A percentile compares a stretch with the other conserved stretches of the same genome.
These are phyloP conservation scores for Frankliniella intonsa DNA, from an alignment of 2,888 invertebrate species.

Conservation along the genomic window DNA sequence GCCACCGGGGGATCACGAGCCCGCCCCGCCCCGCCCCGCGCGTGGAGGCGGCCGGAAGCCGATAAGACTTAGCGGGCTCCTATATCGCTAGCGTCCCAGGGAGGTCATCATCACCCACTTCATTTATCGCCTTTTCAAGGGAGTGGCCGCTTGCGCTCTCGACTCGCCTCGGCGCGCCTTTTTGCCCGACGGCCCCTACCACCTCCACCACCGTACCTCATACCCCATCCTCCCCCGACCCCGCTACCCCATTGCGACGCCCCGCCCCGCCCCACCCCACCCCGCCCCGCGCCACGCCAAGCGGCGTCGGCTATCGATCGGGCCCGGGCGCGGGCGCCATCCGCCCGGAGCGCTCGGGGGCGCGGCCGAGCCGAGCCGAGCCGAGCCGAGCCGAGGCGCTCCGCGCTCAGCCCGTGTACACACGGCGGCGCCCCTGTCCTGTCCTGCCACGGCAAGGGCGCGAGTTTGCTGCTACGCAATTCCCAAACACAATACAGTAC, in stretches of 20 bases:
- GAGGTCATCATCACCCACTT: background rate
- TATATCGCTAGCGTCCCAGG: too few species aligned
- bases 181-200: background rate
- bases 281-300: slow-evolving; percentile 2
- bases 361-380: background rate
- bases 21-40: too few species aligned
- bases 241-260: slow-evolving; percentile 17
- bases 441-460: too few species aligned
- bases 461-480: background rate
- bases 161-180: background rate
- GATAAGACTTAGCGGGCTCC: too few species aligned
- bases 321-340: slow-evolving; percentile 38
- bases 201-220: background rate
- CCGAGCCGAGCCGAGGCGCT: slow-evolving; percentile 25
- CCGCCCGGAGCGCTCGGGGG: slow-evolving; percentile 34
- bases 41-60: too few species aligned
- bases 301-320: slow-evolving; percentile 47
- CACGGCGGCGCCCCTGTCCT: too few species aligned
- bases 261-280: slow-evolving; percentile 5
- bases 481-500: slow-evolving; percentile 28
- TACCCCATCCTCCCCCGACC: background rate
- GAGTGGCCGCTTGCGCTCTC: background rate
- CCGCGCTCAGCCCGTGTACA: too few species aligned
- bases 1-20: too few species aligned
- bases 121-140: background rate